phyloP scores from a whole-genome alignment of 2,888 invertebrate species.

The Gisinianus flammeolus region DNA sequence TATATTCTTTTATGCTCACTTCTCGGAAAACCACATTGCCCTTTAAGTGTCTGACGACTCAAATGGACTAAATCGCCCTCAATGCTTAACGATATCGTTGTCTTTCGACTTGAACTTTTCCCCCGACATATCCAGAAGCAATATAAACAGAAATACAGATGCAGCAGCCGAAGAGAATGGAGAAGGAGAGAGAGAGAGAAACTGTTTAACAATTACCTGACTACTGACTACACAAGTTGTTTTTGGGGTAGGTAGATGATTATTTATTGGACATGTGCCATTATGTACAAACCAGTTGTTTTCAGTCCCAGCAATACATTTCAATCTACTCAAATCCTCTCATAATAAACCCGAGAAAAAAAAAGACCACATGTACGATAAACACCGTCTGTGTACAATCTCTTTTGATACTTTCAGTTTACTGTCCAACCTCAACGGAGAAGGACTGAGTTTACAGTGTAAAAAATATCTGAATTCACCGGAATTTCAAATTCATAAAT shows the following conservation, averaged over 20 bases:
- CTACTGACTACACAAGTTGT: not conserved
- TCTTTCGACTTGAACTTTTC: slow-evolving; percentile 11
- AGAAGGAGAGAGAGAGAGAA: not conserved
- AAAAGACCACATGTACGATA: too few relatives aligned
- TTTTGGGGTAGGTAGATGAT: slow-evolving; percentile 22
- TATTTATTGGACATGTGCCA: slow-evolving; percentile 35
- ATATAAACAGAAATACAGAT: not conserved
- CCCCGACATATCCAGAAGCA: too few relatives aligned
- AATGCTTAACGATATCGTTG: slow-evolving; percentile 28
- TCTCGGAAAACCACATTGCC: slow-evolving; percentile 40
- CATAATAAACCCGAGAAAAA: too few relatives aligned
- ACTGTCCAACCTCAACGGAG: too few relatives aligned
- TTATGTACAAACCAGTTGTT: slow-evolving; percentile 37
- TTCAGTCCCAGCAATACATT: too few relatives aligned
- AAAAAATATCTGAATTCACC: too few relatives aligned
- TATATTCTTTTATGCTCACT: slow-evolving; percentile 27
- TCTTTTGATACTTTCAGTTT: too few relatives aligned
- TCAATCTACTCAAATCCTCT: too few relatives aligned
- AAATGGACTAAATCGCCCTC: slow-evolving; percentile 33
- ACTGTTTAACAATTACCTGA: slow-evolving; percentile 15
- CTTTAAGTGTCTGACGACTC: slow-evolving; percentile 32
- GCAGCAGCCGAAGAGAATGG: not conserved
- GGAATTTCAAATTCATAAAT: too few relatives aligned
- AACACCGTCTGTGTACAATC: too few relatives aligned
- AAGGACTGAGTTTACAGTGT: too few relatives aligned